Percentiles rank a stretch among this genome's conserved stretches.
Conservation (phyloP, 2,888 invertebrate species). For the Lampropteryx suffumata region DNA sequence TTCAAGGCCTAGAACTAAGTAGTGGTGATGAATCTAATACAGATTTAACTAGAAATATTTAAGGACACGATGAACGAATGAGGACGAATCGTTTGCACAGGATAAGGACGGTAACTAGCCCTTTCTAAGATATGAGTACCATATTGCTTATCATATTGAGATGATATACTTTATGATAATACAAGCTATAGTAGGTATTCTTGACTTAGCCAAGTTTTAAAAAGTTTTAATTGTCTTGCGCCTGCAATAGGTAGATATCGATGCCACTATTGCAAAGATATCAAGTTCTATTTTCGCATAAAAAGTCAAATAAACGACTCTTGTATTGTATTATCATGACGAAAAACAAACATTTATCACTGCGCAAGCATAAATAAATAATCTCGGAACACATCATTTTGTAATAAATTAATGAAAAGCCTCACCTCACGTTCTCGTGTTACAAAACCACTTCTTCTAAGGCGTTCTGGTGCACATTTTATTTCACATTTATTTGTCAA, state of each 20-base stretch:
- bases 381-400: conserved; percentile 37
- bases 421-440: conserved; percentile 33
- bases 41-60: too few species aligned
- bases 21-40: too few species aligned
- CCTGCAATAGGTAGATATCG: not conserved
- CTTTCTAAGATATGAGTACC: too few species aligned
- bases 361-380: conserved; percentile 41
- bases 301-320: conserved; percentile 33
- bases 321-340: conserved; percentile 33
- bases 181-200: too few species aligned
- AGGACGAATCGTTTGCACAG: too few species aligned
- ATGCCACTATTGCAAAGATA: conserved; percentile 22
- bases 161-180: too few species aligned
- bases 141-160: too few species aligned
- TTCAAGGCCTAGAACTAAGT: too few species aligned
- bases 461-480: conserved; percentile 2
- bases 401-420: conserved; percentile 40
- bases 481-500: not conserved
- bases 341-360: conserved; percentile 30
- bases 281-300: conserved; percentile 29
- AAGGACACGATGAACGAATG: too few species aligned
- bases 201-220: too few species aligned
- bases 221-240: too few species aligned
- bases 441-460: conserved; percentile 36
- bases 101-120: too few species aligned